phyloP scores from a whole-genome alignment of 1,140 invertebrate genomes.

The Akabosia matsudoensis region DNA sequence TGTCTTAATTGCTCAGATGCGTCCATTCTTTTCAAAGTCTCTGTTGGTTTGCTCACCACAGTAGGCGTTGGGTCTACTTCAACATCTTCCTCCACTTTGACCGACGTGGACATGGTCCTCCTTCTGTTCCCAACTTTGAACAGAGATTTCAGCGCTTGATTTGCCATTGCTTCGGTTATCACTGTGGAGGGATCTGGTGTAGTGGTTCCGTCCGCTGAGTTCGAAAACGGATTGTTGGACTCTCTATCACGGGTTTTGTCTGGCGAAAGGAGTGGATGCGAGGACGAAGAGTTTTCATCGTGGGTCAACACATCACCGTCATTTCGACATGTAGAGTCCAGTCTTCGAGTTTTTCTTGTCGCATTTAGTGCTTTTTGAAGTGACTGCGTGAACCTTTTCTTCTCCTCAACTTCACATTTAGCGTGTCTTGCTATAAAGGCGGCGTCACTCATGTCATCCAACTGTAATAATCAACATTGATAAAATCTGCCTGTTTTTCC shows the following conservation, averaged over 20 bases:
- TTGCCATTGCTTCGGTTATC: constrained; percentile 10
- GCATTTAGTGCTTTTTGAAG: constrained; percentile 58
- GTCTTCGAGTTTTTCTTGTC: constrained; percentile 51
- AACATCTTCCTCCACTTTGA: not conserved
- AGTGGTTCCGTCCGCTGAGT: not conserved
- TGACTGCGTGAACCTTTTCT: constrained; percentile 70
- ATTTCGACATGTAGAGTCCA: constrained; percentile 58
- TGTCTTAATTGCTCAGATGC: too few relatives aligned
- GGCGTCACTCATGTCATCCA: constrained; percentile 75
- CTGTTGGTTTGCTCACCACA: not conserved
- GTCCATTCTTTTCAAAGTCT: too few relatives aligned
- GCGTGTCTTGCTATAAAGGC: constrained; percentile 65
- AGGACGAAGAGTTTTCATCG: not conserved
- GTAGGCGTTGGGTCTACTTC: not conserved
- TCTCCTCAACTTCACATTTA: constrained; percentile 72
- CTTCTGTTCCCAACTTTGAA: not conserved
- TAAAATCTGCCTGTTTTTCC: not conserved
- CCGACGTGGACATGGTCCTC: not conserved
- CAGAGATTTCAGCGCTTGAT: constrained; percentile 12
- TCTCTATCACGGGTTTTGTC: not conserved
- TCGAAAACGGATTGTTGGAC: not conserved
- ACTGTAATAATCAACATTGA: constrained; percentile 51
- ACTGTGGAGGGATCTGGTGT: not conserved
- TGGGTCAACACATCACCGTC: constrained; percentile 6
- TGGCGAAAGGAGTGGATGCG: not conserved